Conservation (phyloP, 2,113 vertebrate species). For the Aptenodytes forsteri region DNA sequence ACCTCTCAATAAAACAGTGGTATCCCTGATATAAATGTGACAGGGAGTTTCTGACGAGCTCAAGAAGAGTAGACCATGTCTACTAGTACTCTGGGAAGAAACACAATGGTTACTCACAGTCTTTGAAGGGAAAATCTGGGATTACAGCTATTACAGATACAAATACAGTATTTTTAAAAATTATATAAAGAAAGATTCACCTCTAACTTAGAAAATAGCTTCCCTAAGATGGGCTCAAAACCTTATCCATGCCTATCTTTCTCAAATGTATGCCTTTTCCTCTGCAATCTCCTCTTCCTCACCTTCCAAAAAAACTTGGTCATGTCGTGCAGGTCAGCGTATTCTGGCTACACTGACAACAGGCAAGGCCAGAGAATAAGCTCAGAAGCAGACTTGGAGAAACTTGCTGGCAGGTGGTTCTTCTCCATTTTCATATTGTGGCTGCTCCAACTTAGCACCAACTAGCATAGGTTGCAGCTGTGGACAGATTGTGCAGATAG, state of each 20-base stretch:
- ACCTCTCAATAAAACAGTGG: background rate
- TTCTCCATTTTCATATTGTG: background rate
- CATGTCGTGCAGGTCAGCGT: background rate
- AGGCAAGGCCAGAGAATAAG: background rate
- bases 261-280: background rate
- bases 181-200: background rate
- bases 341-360: background rate
- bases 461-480: background rate
- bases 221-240: background rate
- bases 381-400: background rate
- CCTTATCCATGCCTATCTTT: background rate
- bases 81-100: background rate
- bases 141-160: background rate
- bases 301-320: background rate
- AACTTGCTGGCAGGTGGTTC: background rate
- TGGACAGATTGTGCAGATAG: background rate
- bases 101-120: background rate
- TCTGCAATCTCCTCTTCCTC: background rate
- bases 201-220: background rate
- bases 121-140: background rate
- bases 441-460: background rate
- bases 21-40: background rate
- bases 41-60: background rate
- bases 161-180: background rate
- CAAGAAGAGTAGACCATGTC: background rate